Conservation (phyloP, 2,797 vertebrate species). For the Sebastes minor region DNA sequence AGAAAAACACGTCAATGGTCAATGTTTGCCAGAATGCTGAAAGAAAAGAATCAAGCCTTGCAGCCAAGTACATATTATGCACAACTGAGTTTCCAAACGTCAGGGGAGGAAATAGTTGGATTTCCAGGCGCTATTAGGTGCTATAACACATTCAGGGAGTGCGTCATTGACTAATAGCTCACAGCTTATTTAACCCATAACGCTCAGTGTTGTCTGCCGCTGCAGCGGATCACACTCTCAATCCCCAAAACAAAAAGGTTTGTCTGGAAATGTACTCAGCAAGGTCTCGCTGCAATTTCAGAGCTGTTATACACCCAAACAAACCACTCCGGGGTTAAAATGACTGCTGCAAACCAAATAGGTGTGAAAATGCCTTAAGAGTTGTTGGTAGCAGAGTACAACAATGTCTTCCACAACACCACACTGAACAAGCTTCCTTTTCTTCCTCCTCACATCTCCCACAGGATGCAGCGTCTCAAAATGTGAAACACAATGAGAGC, state of each 20-base stretch:
- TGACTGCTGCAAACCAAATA: slow-evolving; percentile 9
- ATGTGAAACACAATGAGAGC: background rate
- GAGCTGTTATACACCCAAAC: slow-evolving; percentile 4
- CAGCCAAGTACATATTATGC: background rate
- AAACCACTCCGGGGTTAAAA: slow-evolving; percentile 4
- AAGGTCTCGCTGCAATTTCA: slow-evolving; percentile 4
- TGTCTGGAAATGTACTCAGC: background rate
- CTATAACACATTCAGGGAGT: background rate
- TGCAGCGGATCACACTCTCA: background rate
- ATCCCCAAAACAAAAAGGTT: background rate
- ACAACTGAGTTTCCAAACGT: background rate
- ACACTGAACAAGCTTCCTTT: background rate
- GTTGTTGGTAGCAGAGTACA: background rate
- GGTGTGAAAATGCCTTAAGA: slow-evolving; percentile 20
- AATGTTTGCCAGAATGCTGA: background rate
- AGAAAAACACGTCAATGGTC: background rate
- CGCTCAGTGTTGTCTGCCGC: background rate
- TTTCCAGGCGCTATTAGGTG: background rate
- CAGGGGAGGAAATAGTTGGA: background rate
- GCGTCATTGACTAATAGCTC: slow-evolving; percentile 2
- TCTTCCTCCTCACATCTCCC: background rate
- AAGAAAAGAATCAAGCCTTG: background rate
- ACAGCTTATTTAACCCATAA: background rate
- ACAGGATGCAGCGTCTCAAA: background rate
- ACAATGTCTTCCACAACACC: background rate